Percentiles rank a stretch among this genome's conserved stretches.
Conservation (phyloP, 2,113 vertebrate genomes). For the Melospiza melodia region DNA sequence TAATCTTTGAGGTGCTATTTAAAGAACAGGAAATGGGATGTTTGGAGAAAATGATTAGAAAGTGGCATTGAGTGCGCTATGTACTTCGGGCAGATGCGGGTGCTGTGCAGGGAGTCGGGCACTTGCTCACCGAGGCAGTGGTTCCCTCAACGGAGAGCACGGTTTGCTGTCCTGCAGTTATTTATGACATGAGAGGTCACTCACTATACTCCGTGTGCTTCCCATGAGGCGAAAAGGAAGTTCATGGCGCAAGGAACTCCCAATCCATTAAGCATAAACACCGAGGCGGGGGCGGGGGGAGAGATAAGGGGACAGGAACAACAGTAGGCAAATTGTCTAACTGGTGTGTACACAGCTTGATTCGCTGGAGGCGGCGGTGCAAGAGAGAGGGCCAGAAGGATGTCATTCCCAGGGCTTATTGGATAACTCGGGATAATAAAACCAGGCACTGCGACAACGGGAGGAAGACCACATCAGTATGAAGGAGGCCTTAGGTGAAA, state of each 20-base stretch:
- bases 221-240: background rate
- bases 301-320: background rate
- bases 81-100: background rate
- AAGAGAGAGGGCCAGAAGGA: background rate
- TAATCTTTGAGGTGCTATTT: conserved; percentile 9
- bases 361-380: background rate
- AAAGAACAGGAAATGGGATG: conserved; percentile 1
- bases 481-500: background rate
- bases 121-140: background rate
- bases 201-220: background rate
- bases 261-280: background rate
- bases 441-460: background rate
- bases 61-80: fast-evolving
- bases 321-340: background rate
- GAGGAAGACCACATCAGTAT: background rate
- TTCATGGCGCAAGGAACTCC: background rate
- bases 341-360: background rate
- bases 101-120: background rate
- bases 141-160: background rate
- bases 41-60: background rate
- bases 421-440: background rate
- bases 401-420: background rate
- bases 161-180: background rate
- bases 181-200: background rate
- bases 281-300: background rate